phyloP scores from a whole-genome alignment of 2,888 invertebrate species.

The Hirudinaria manillensis region DNA sequence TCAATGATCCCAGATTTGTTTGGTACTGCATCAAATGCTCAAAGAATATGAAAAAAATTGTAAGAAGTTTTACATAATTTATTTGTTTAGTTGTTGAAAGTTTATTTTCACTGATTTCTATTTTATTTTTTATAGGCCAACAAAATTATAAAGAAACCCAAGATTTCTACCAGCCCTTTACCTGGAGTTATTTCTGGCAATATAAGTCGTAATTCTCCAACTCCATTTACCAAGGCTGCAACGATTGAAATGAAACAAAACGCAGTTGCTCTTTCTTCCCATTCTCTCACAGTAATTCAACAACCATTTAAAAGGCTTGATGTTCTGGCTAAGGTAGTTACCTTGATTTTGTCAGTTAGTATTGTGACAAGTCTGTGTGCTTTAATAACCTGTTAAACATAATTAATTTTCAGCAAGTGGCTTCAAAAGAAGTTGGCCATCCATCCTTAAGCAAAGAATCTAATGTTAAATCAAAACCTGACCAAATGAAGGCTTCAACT shows the following conservation, averaged over 20 bases:
- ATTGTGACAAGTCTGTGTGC: background rate
- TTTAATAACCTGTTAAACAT: too few species aligned
- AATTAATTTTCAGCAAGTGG: too few species aligned
- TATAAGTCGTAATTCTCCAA: slow-evolving; percentile 18
- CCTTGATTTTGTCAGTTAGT: background rate
- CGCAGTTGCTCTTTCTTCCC: slow-evolving; percentile 1
- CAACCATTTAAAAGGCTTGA: slow-evolving; percentile 31
- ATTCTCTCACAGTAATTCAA: slow-evolving; percentile 10
- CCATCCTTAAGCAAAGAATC: too few species aligned
- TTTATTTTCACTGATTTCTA: background rate
- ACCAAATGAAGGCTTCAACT: background rate
- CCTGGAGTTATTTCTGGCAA: background rate
- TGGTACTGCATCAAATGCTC: slow-evolving; percentile 64
- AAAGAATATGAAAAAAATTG: slow-evolving; percentile 53
- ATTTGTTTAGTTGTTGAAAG: background rate
- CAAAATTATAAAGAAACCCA: slow-evolving; percentile 22
- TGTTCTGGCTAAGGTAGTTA: slow-evolving; percentile 12
- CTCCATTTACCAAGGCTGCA: slow-evolving; percentile 20
- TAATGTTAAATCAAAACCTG: too few species aligned
- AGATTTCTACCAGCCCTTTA: slow-evolving; percentile 7
- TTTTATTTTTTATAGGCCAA: background rate
- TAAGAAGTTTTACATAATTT: slow-evolving; percentile 33
- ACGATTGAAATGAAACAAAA: slow-evolving; percentile 14
- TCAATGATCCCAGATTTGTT: slow-evolving; percentile 64
- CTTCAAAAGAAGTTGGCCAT: too few species aligned